A percentile compares a stretch with the other conserved stretches of the same genome.
Conservation (phyloP, 2,888 invertebrate species). For the Dicyrtoma fusca region DNA sequence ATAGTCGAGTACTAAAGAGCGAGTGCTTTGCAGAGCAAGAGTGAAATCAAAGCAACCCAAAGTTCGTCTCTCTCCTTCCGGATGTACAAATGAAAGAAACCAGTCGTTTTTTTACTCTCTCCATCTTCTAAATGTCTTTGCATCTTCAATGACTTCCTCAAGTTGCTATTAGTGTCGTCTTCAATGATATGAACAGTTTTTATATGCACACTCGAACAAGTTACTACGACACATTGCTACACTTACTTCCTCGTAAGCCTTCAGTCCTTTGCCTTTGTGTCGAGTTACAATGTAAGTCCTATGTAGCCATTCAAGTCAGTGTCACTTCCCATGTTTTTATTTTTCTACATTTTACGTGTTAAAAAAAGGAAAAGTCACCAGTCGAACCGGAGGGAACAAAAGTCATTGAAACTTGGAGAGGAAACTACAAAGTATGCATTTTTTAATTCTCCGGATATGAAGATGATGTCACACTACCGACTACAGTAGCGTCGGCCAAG, state of each 20-base stretch:
- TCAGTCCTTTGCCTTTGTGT: no score
- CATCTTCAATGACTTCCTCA: slow-evolving; percentile 31
- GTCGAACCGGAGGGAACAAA: neutral
- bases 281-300: no score
- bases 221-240: no score
- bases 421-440: slow-evolving; percentile 37
- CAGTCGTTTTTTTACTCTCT: slow-evolving; percentile 14
- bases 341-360: no score
- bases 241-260: no score
- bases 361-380: slow-evolving; percentile 35
- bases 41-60: no score
- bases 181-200: neutral
- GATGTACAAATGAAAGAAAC: slow-evolving; percentile 16
- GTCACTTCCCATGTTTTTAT: no score
- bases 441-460: slow-evolving; percentile 55
- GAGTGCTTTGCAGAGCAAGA: no score
- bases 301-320: no score
- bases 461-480: slow-evolving; percentile 38
- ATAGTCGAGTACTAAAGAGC: no score
- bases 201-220: neutral
- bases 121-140: slow-evolving; percentile 2
- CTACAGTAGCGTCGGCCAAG: no score
- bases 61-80: neutral
- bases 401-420: slow-evolving; percentile 16
- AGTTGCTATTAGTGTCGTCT: slow-evolving; percentile 21